Evolutionary conservation across 1,140 invertebrate genomes (phyloP), one percentile per base, ranked within the genome.

Genomic region (Pectinophora gossypiella): DNA sequence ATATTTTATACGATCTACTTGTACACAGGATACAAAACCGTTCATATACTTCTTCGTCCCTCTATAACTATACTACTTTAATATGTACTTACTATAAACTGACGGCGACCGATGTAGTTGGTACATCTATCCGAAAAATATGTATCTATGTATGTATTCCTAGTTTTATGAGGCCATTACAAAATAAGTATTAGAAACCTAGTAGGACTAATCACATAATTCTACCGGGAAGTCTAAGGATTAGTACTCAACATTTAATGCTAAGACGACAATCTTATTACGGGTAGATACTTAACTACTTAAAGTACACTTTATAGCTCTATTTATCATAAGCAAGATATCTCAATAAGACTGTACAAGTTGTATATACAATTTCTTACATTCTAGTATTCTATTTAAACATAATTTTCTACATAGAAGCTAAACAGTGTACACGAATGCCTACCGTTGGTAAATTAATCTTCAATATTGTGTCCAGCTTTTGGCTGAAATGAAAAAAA

Each of bases 401-500:
- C 9, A n/a, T 40, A 44, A 54, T 54, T 48, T 49, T 53, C 59
- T 72, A 64, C 45, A 52, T 62, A 64, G 57, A 51, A 53, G 48
- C 59, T 63, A 65, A 22, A 51, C 23, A 61, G 48, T 51, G 45
- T 58, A 59, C 48, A 69, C 52, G 59, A 76, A 76, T 75, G 72
- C 68, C 74, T 78, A 79, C 71, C 68, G 61, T 59, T 50, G 48
- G 54, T 42, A 43, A 63, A 56, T 50, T 58, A 48, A 27, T 52
- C 58, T 63, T 64, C 61, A 93, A 83, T 92, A 91, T 66, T 92
- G 91, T 77, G 91, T 92, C 92, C 92, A 93, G 85, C 88, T 92
- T 87, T 92, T 93, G 59, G 92, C 92, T 91, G 82, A 51, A 86
- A 80, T 15, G 57, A 67, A 76, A 68, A 69, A 62, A 51, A 40